Conservation (phyloP, 2,797 vertebrate species). For the Varecia variegata region DNA sequence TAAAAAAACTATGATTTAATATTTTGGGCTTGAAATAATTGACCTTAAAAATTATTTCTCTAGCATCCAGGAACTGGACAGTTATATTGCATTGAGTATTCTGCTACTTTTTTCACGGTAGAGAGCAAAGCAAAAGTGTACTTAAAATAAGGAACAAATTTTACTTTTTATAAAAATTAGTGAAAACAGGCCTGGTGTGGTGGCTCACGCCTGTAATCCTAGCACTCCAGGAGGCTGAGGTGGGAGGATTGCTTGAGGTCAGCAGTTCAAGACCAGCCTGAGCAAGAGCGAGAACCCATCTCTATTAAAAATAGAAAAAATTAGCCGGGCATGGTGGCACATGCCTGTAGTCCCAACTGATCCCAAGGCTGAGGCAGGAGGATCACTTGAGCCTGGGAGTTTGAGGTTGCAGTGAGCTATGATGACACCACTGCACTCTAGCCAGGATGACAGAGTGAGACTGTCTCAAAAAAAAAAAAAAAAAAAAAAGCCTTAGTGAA, state of each 20-base stretch:
- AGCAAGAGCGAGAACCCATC: background rate
- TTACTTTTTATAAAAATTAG: background rate
- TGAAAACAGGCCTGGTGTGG: background rate
- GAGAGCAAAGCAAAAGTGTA: background rate
- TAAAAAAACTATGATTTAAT: slow-evolving; percentile 14
- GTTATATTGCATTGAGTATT: background rate
- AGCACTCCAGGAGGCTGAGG: background rate
- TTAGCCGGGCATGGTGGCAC: background rate
- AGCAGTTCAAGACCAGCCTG: background rate
- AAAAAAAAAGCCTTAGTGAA: background rate
- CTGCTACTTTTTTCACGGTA: background rate
- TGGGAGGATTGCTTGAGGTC: background rate
- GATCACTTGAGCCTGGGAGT: background rate
- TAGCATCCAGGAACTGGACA: background rate
- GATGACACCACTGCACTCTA: background rate
- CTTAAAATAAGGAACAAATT: slow-evolving; percentile 20
- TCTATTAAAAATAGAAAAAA: background rate
- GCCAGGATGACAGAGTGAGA: background rate
- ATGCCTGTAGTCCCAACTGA: background rate
- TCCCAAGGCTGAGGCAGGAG: background rate
- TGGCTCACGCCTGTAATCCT: background rate
- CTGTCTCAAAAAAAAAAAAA: background rate
- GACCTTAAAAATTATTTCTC: slow-evolving; percentile 28
- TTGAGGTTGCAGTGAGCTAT: background rate
- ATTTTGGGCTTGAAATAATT: slow-evolving; percentile 31